Evolutionary conservation across 2,113 vertebrate genomes (phyloP).

Genomic region (Setophaga coronata): DNA sequence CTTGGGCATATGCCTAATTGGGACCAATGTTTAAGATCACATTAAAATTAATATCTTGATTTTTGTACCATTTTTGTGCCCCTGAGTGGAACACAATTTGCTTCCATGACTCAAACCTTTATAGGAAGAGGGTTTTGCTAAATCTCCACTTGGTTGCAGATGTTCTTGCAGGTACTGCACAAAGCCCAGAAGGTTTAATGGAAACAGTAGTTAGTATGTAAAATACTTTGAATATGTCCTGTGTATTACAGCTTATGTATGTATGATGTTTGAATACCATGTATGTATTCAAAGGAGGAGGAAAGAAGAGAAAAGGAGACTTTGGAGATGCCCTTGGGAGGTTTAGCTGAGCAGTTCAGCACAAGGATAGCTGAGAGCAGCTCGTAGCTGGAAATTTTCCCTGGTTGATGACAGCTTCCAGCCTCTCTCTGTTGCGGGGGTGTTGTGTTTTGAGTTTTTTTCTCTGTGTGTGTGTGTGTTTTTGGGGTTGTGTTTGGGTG

Average conservation of each 20-base stretch:
- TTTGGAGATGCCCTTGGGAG: neutral
- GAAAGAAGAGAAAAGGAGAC: conserved; percentile 15
- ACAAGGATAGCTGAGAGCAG: neutral
- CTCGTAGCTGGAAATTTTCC: neutral
- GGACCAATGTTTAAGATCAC: conserved; percentile 47
- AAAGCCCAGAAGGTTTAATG: neutral
- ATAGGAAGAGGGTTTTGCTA: neutral
- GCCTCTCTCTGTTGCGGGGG: neutral
- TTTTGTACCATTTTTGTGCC: neutral
- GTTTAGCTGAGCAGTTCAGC: neutral
- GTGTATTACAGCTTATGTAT: neutral
- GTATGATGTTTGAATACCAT: neutral
- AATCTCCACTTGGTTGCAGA: neutral
- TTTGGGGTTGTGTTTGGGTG: neutral
- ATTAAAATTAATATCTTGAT: conserved; percentile 62
- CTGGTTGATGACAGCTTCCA: neutral
- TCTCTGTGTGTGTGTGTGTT: neutral
- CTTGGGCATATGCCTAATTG: conserved; percentile 40
- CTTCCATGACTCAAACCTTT: neutral
- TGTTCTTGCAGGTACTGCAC: neutral
- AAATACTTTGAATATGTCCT: neutral
- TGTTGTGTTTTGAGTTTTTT: neutral
- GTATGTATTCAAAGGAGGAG: neutral
- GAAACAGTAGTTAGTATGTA: neutral
- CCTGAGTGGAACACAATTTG: neutral